These are phyloP conservation scores for Chymomyza fuscimana DNA, from an alignment of 2,888 invertebrate genomes.

Conservation along the genomic window DNA sequence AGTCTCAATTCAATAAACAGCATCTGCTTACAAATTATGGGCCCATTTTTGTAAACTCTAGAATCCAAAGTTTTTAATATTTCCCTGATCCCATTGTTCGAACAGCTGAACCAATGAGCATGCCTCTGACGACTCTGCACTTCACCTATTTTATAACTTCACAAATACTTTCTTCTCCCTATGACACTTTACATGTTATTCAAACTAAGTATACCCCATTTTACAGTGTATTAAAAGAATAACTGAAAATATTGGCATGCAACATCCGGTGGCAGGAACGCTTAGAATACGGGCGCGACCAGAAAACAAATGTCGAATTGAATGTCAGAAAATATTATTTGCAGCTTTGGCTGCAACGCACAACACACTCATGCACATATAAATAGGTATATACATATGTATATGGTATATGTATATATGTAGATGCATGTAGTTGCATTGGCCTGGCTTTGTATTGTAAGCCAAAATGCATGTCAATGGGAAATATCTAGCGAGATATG, in stretches of 20 bases:
- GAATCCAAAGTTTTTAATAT: no score
- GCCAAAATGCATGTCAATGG: constrained; percentile 70
- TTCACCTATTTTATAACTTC: no score
- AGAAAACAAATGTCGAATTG: constrained; percentile 71
- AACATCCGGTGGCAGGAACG: constrained; percentile 65
- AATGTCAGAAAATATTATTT: constrained; percentile 68
- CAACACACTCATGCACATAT: neutral
- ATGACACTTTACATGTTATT: no score
- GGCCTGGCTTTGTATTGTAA: constrained; percentile 31
- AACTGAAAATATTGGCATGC: constrained; percentile 64
- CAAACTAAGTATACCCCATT: no score
- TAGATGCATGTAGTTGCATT: neutral
- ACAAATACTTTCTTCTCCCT: no score
- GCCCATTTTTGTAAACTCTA: no score
- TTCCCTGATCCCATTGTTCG: no score
- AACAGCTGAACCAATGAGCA: no score
- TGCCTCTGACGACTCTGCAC: no score
- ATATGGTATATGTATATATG: neutral
- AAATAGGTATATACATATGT: constrained; percentile 9
- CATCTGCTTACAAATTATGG: no score
- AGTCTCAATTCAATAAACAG: no score
- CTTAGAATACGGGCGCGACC: constrained; percentile 55
- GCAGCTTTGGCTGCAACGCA: constrained; percentile 18
- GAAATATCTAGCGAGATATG: constrained; percentile 64
- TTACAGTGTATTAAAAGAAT: constrained; percentile 10